Conservation (phyloP, 2,888 invertebrate species). For the Netelia inedita region DNA sequence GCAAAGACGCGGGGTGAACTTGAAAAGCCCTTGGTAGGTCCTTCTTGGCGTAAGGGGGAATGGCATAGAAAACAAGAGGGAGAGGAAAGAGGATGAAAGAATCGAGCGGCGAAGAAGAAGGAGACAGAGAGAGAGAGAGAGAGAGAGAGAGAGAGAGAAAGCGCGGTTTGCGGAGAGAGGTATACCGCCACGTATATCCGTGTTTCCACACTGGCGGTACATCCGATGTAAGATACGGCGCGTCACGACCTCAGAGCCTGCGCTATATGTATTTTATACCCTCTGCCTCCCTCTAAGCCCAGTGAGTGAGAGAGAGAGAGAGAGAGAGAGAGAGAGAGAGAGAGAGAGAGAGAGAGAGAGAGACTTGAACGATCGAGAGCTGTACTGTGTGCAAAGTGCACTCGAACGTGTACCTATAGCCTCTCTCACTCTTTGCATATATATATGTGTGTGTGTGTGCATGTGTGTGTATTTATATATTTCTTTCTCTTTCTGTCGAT, state of each 20-base stretch:
- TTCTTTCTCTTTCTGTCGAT: conserved; percentile 3
- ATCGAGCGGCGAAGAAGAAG: conserved; percentile 15
- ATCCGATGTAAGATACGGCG: conserved; percentile 84
- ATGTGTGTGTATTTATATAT: not conserved
- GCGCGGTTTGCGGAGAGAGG: conserved; percentile 28
- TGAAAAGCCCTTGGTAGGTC: not conserved
- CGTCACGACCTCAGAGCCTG: conserved; percentile 83
- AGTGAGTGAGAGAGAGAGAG: not conserved
- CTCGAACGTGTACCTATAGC: conserved; percentile 75
- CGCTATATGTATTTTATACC: conserved; percentile 76
- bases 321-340: conserved; percentile 1
- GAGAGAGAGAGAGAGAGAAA: conserved; percentile 52
- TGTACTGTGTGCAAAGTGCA: conserved; percentile 79
- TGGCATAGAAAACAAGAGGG: not conserved
- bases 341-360: not conserved
- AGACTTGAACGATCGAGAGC: conserved; percentile 39
- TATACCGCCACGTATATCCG: conserved; percentile 80
- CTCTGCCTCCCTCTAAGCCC: conserved; percentile 47
- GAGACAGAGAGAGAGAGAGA: conserved; percentile 52
- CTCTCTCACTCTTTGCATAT: conserved; percentile 1
- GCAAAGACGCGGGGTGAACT: not conserved
- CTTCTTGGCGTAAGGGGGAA: not conserved
- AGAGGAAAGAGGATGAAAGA: conserved; percentile 13
- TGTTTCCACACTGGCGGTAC: conserved; percentile 85
- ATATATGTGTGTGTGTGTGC: not conserved